Evolutionary conservation across 2,113 vertebrate genomes (phyloP), one percentile per base, ranked within the genome.

Genomic region (Paradisaea rubra): DNA sequence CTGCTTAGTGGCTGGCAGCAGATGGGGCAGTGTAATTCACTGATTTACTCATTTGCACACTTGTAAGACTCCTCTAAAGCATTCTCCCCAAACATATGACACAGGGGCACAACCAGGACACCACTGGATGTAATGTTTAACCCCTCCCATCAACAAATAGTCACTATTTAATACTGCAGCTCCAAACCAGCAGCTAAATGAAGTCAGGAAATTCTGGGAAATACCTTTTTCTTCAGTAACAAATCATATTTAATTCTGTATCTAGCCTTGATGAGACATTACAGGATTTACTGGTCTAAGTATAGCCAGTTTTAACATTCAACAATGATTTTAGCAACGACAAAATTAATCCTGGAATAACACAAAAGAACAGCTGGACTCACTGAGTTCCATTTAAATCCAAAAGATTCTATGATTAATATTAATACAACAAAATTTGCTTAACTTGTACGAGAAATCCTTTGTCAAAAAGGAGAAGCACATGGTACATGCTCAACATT

Each of bases 1-100:
- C 73, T 92, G 96, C 85, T 88, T 96, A 97, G 96, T 97, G 96
- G 94, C 96, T 95, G 95, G 95, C 93, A 95, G 96, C 96, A 95
- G 87, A 81, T 54, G 91, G 89, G 95, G 91, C 35, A 88, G 68
- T 25, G 90, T 84, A 92, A 94, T 84, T 93, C 91, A 94, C 84
- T 83, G 59, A 68, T 89, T 96, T 94, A 57, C 96, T 92, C 93
- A 86, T 72, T 82, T 86, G 83, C 92, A 78, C 50, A 35, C 93
- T 88, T 82, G 56, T 63, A 41, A 52, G 81, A 4, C 61, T 65
- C 65, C 57, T 83, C 92, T 14, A 8, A 73, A 85, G 88, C 20
- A 45, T 60, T 31, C 74, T 89, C 91, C 91, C 91, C 59, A 93
- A 78, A 80, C 85, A 69, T 85, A 53, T 6, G 95, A 91, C 95